These are phyloP conservation scores for Myopa testacea DNA, from an alignment of 2,888 invertebrate genomes.

Conservation along the genomic window DNA sequence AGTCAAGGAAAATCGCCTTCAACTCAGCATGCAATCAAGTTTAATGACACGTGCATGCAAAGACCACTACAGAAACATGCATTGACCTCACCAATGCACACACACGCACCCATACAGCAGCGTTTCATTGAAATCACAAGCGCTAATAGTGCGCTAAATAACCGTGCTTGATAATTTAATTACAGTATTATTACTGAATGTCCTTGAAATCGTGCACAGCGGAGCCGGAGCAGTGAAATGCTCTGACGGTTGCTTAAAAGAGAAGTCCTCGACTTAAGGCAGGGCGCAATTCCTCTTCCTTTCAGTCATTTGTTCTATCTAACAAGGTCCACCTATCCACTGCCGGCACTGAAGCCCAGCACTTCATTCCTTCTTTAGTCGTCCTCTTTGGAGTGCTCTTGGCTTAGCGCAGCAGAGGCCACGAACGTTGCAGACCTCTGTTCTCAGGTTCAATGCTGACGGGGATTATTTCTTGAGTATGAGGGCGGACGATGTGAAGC, in stretches of 20 bases:
- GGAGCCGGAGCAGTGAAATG: background rate
- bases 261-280: no score
- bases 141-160: background rate
- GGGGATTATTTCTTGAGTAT: no score
- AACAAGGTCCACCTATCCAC: no score
- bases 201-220: background rate
- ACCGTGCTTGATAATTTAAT: slow-evolving; percentile 10
- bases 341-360: no score
- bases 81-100: background rate
- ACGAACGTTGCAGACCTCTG: background rate
- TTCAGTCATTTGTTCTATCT: no score
- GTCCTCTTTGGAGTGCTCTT: no score
- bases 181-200: background rate
- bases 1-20: background rate
- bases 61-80: background rate
- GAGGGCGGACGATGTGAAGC: no score
- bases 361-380: no score
- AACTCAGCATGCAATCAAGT: slow-evolving; percentile 2
- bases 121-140: slow-evolving; percentile 2
- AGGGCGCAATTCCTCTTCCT: no score
- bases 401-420: background rate
- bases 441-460: background rate
- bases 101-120: background rate
- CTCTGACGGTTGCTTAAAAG: no score
- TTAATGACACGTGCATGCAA: background rate